A percentile compares a stretch with the other conserved stretches of the same genome.
These are phyloP conservation scores for Palythoa grandiflora DNA, from an alignment of 92 coral and sea anemone genomes.

Conservation along the genomic window DNA sequence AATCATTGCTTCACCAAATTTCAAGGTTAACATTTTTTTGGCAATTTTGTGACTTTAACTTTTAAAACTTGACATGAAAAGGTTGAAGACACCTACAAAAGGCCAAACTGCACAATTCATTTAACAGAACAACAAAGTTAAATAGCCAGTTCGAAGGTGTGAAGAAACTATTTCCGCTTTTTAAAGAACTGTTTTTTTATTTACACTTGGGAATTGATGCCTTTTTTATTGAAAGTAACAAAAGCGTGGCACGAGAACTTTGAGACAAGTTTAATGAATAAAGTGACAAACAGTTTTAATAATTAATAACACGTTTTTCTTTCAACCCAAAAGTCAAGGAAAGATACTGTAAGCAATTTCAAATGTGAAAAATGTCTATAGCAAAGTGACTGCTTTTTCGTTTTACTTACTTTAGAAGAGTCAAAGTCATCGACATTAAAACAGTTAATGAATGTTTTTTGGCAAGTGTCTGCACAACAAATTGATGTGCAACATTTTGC, in stretches of 20 bases:
- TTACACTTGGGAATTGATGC: constrained; percentile 18
- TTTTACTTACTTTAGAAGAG: not conserved
- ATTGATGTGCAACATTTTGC: not conserved
- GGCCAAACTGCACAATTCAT: no score
- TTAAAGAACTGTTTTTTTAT: not conserved
- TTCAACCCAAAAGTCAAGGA: not conserved
- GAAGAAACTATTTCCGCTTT: not conserved
- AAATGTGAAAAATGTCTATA: not conserved
- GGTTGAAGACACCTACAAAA: no score
- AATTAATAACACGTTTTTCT: not conserved
- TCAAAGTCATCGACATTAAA: not conserved
- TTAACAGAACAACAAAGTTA: not conserved
- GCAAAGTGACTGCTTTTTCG: not conserved
- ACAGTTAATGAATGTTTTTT: not conserved
- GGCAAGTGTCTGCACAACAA: not conserved
- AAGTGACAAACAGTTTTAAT: not conserved
- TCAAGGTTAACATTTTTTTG: no score
- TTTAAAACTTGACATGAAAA: no score
- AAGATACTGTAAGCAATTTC: not conserved
- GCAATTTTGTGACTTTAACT: no score
- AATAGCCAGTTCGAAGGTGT: not conserved
- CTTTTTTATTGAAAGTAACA: not conserved
- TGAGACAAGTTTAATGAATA: constrained; percentile 3
- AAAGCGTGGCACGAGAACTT: constrained; percentile 22
- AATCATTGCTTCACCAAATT: no score